A percentile compares a stretch with the other conserved stretches of the same genome.
phyloP scores from a whole-genome alignment of 1,140 invertebrate genomes.

The Lineus longissimus region DNA sequence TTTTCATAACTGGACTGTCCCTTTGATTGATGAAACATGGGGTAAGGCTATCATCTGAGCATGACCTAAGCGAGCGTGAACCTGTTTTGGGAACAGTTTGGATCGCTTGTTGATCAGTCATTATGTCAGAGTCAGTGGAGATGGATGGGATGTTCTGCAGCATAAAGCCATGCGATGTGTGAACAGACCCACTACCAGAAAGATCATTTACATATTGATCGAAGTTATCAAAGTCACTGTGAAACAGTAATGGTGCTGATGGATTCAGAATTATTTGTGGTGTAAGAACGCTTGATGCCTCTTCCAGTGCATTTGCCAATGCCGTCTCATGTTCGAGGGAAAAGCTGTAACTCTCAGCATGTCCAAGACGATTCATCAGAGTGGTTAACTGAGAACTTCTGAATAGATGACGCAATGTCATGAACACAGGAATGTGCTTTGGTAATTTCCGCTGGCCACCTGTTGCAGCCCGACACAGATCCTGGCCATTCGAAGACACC shows the following conservation, averaged over 20 bases:
- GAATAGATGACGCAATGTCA: constrained; percentile 19
- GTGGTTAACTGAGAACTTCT: constrained; percentile 19
- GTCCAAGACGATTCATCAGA: constrained; percentile 21
- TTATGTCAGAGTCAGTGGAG: no score
- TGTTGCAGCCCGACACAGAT: constrained; percentile 16
- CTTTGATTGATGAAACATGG: no score
- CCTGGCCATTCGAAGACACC: constrained; percentile 6
- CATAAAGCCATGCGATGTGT: constrained; percentile 27
- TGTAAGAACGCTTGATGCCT: constrained; percentile 18
- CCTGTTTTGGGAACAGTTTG: no score
- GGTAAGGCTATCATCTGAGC: no score
- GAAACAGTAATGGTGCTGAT: constrained; percentile 16
- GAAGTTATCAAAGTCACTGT: constrained; percentile 31
- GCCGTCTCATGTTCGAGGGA: constrained; percentile 23
- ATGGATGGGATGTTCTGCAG: no score
- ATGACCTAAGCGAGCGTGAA: neutral
- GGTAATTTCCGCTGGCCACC: constrained; percentile 22
- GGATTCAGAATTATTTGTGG: constrained; percentile 16
- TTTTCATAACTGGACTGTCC: no score
- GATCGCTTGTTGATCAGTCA: no score
- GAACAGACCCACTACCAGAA: constrained; percentile 17
- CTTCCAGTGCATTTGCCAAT: neutral
- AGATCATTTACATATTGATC: constrained; percentile 24
- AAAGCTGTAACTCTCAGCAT: constrained; percentile 23
- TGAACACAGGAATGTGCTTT: constrained; percentile 19